Base-by-base conservation (phyloP, 2,113 vertebrate species). In the Pongo pygmaeus region DNA sequence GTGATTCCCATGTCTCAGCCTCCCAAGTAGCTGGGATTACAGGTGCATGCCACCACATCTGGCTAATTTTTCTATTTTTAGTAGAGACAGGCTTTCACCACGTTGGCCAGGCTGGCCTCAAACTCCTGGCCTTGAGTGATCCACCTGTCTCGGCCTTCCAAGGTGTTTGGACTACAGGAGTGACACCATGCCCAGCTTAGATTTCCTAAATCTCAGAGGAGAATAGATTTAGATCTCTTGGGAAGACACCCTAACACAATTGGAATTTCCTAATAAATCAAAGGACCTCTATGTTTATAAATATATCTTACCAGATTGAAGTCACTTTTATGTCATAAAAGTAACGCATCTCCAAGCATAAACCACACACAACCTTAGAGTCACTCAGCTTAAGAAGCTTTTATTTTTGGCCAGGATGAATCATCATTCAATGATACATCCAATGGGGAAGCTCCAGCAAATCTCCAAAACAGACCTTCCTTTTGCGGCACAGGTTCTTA, bases 311-410 rank as follows among this genome's bases (percentile, higher is more conserved):
- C 69, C 55, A 79, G 14, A 84, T 14, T 95, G 94, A 96, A 97
- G 90, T 97, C 89, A 97, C 50, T 89, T 93, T 96, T 96, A 96
- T 59, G 40, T 92, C 95, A 97, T 92, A 96, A 91, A 96, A 97
- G 93, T 74, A 95, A 97, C 38, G 59, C 87, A 59, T 70, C 38
- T 70, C 84, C n/a, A 94, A 93, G 23, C 52, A 94, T 46, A 95
- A 93, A 95, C 50, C 93, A 86, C 79, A 93, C 3, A 2, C 70
- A 97, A 81, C 16, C 13, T n/a, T 81, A 79, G 32, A 89, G 38
- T 94, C 89, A 87, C 50, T 87, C 57, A 96, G 75, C 55, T 96
- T 46, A 96, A 96, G 89, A 97, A 84, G 48, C 10, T 77, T 80
- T 13, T 86, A 40, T 84, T 84, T 83, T 64, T 67, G n/a, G 22